phyloP scores from a whole-genome alignment of 2,113 vertebrate genomes.

The Dissostichus mawsoni region DNA sequence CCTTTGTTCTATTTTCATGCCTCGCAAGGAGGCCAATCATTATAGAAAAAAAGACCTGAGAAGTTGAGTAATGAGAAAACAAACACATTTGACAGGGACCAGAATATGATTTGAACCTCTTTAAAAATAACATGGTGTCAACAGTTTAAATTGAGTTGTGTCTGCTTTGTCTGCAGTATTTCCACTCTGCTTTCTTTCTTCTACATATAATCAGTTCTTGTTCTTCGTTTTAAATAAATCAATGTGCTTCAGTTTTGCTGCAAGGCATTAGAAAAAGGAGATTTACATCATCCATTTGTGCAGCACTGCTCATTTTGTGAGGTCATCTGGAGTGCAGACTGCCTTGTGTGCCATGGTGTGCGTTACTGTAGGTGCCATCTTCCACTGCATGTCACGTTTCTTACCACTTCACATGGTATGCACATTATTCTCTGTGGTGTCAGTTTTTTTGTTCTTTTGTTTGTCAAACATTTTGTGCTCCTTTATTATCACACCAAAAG shows the following conservation, averaged over 20 bases:
- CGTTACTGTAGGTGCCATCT: conserved; percentile 25
- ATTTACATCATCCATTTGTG: conserved; percentile 63
- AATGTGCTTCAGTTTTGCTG: conserved; percentile 48
- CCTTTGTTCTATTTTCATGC: conserved; percentile 73
- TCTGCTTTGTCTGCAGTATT: conserved; percentile 33
- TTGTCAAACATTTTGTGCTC: conserved; percentile 50
- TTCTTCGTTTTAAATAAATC: conserved; percentile 56
- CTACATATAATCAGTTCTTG: conserved; percentile 40
- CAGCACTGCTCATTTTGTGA: conserved; percentile 57
- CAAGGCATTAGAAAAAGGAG: conserved; percentile 53
- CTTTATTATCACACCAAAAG: conserved; percentile 49
- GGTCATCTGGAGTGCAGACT: conserved; percentile 60
- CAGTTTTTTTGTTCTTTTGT: conserved; percentile 5
- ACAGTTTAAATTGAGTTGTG: conserved; percentile 55
- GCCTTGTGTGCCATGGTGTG: conserved; percentile 33
- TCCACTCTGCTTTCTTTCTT: conserved; percentile 13
- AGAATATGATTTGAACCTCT: conserved; percentile 42
- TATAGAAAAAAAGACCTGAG: conserved; percentile 39
- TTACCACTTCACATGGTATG: neutral
- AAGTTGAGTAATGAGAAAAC: conserved; percentile 67
- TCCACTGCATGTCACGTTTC: conserved; percentile 41
- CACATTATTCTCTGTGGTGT: conserved; percentile 14
- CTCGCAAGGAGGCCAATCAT: conserved; percentile 52
- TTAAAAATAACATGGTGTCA: conserved; percentile 63
- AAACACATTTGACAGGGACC: conserved; percentile 57